Percentiles rank a stretch among this genome's conserved stretches.
phyloP scores from a whole-genome alignment of 2,113 vertebrate genomes.

The Pycnonotus jocosus region DNA sequence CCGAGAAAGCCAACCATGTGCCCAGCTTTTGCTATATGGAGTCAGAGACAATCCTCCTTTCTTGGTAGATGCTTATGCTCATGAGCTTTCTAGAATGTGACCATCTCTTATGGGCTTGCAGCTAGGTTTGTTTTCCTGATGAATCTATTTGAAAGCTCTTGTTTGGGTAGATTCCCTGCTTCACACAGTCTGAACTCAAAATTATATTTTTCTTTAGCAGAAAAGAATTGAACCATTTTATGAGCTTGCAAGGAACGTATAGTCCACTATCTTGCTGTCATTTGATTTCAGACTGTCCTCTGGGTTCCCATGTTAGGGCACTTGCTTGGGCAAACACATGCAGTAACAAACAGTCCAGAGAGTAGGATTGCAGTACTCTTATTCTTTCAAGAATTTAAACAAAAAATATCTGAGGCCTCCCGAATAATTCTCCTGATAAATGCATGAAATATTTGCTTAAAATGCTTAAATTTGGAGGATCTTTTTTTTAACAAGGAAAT shows the following conservation, averaged over 20 bases:
- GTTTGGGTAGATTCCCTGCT: background rate
- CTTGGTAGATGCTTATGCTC: background rate
- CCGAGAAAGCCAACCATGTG: accelerated
- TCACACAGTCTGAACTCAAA: background rate
- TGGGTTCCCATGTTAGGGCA: background rate
- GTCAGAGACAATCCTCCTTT: background rate
- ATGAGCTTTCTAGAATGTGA: background rate
- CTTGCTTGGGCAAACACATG: accelerated
- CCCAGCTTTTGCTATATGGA: background rate
- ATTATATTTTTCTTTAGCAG: background rate
- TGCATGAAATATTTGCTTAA: background rate
- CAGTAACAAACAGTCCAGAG: background rate
- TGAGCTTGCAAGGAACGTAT: background rate
- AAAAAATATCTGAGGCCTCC: background rate
- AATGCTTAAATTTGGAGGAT: background rate
- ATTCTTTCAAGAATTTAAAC: background rate
- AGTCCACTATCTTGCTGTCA: accelerated
- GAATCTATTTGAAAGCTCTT: background rate
- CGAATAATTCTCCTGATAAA: background rate
- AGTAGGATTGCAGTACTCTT: background rate
- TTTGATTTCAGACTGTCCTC: background rate
- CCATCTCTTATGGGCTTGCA: background rate
- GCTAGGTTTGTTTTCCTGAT: background rate
- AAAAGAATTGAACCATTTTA: background rate
- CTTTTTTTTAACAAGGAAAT: background rate